These are phyloP conservation scores for Taurulus bubalis DNA, from an alignment of 2,113 vertebrate species.

Conservation along the genomic window DNA sequence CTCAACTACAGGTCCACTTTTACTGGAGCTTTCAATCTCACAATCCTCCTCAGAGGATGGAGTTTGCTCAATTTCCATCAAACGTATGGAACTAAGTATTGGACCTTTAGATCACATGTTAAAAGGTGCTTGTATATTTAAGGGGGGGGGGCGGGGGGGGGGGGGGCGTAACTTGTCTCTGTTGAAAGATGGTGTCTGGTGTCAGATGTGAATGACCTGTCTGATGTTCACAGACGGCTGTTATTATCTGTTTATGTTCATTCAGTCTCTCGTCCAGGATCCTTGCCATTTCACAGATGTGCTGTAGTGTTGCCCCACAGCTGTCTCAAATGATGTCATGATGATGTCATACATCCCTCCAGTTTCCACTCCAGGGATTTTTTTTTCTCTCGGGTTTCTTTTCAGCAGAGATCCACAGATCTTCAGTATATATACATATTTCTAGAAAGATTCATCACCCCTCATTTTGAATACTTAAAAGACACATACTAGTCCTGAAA, in stretches of 20 bases:
- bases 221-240: conserved; percentile 12
- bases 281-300: conserved; percentile 2
- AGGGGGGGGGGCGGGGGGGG: no score
- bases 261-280: background rate
- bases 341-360: background rate
- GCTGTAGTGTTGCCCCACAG: conserved; percentile 1
- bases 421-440: background rate
- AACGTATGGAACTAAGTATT: background rate
- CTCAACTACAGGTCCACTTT: background rate
- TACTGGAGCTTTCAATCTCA: background rate
- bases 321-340: conserved; percentile 18
- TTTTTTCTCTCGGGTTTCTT: conserved; percentile 2
- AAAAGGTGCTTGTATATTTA: background rate
- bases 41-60: background rate
- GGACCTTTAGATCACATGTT: background rate
- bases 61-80: background rate
- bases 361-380: background rate
- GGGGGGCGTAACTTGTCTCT: background rate
- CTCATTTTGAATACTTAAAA: background rate
- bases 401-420: background rate
- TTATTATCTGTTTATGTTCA: background rate
- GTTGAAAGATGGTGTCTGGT: background rate
- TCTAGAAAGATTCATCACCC: background rate
- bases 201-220: conserved; percentile 3
- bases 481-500: background rate